Conservation (phyloP, 1,140 invertebrate genomes). For the Druon quercuslanigerum region DNA sequence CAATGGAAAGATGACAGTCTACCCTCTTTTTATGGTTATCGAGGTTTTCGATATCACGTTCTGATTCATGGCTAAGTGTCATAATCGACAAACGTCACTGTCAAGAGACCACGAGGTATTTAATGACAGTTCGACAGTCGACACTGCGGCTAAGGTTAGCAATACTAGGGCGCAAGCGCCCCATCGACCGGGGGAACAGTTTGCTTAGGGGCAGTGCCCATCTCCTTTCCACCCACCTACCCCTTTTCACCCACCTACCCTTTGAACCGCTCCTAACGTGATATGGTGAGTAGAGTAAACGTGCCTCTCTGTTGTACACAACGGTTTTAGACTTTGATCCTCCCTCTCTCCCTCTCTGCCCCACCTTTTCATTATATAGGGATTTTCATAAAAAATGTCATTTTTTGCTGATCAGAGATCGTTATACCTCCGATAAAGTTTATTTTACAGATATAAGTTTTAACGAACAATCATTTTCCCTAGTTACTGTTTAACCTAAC, state of each 20-base stretch:
- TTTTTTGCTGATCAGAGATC: too few species aligned
- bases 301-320: constrained; percentile 39
- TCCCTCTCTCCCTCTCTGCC: neutral
- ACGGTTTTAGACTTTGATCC: constrained; percentile 36
- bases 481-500: too few species aligned
- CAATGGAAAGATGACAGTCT: neutral
- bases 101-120: constrained; percentile 38
- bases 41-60: constrained; percentile 35
- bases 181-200: constrained; percentile 51
- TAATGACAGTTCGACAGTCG: constrained; percentile 42
- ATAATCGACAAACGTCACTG: constrained; percentile 44
- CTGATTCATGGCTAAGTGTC: constrained; percentile 41
- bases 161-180: constrained; percentile 49
- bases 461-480: too few species aligned
- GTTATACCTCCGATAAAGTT: too few species aligned
- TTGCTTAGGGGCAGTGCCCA: constrained; percentile 54
- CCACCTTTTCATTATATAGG: neutral
- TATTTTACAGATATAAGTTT: too few species aligned
- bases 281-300: constrained; percentile 48
- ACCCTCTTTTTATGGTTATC: constrained; percentile 1
- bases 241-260: constrained; percentile 8
- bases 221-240: constrained; percentile 24
- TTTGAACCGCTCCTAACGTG: constrained; percentile 47
- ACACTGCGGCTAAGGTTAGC: constrained; percentile 42
- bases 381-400: too few species aligned